Conservation (phyloP, 2,888 invertebrate species). For the Pollenia amentaria region DNA sequence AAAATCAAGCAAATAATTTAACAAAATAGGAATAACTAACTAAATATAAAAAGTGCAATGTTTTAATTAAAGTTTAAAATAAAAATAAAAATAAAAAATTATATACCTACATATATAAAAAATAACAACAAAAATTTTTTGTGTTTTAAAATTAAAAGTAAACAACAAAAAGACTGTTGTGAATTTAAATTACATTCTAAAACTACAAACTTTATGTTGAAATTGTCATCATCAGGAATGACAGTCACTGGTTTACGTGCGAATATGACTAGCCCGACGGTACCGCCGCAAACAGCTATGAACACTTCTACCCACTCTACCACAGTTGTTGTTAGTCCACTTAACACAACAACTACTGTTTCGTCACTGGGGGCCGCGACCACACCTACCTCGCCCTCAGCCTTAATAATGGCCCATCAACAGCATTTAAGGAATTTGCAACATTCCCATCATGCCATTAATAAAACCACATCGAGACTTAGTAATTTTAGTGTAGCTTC, state of each 20-base stretch:
- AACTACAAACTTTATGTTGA: constrained; percentile 81
- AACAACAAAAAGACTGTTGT: constrained; percentile 21
- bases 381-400: constrained; percentile 81
- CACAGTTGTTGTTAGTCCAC: constrained; percentile 72
- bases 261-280: constrained; percentile 88
- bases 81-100: constrained; percentile 52
- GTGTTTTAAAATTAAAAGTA: constrained; percentile 30
- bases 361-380: constrained; percentile 60
- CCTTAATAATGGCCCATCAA: constrained; percentile 80
- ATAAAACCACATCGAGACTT: constrained; percentile 88
- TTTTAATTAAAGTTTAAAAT: constrained; percentile 63
- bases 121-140: constrained; percentile 20
- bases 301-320: constrained; percentile 77
- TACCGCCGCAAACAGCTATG: constrained; percentile 84
- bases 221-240: constrained; percentile 84
- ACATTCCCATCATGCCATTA: constrained; percentile 80
- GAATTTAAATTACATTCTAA: constrained; percentile 12
- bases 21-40: constrained; percentile 10
- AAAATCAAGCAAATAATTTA: constrained; percentile 13
- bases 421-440: constrained; percentile 78
- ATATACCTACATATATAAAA: neutral
- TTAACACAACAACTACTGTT: constrained; percentile 65
- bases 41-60: constrained; percentile 75
- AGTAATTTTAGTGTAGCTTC: constrained; percentile 95
- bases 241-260: constrained; percentile 88